Conservation (phyloP, 2,113 vertebrate genomes). For the Natator depressus region DNA sequence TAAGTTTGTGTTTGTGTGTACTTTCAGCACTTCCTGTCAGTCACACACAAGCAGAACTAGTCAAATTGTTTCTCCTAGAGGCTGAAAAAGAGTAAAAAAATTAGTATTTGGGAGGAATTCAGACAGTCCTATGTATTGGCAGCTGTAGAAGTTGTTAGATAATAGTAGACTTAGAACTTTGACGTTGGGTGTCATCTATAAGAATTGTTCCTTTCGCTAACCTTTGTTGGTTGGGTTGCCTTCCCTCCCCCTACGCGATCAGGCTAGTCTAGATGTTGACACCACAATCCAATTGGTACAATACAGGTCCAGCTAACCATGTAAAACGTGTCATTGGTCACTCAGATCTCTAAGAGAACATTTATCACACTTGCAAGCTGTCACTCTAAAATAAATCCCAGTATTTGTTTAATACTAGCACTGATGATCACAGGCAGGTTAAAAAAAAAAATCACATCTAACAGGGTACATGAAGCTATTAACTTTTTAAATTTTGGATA, state of each 20-base stretch:
- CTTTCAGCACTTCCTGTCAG: background rate
- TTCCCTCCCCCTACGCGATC: rapidly evolving
- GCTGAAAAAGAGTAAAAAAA: background rate
- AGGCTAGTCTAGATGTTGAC: rapidly evolving
- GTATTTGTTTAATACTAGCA: background rate
- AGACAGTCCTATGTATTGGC: background rate
- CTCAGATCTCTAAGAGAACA: background rate
- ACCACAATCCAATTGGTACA: rapidly evolving
- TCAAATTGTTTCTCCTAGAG: background rate
- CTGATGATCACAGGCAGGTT: background rate
- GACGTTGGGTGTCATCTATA: background rate
- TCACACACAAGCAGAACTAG: background rate
- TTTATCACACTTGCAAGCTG: background rate
- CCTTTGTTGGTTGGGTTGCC: background rate
- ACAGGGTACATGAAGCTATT: background rate
- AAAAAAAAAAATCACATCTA: background rate
- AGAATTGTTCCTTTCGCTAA: background rate
- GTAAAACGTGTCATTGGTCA: background rate
- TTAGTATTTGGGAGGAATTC: background rate
- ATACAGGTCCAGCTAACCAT: rapidly evolving
- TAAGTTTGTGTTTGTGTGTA: background rate
- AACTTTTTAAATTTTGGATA: background rate
- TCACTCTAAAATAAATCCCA: background rate
- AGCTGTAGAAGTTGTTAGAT: background rate
- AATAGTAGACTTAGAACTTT: background rate